Percentiles rank a stretch among this genome's conserved stretches.
Evolutionary conservation across 53 echinoderm and acorn worm genomes (phyloP).

Genomic region (Stichopus horrens): DNA sequence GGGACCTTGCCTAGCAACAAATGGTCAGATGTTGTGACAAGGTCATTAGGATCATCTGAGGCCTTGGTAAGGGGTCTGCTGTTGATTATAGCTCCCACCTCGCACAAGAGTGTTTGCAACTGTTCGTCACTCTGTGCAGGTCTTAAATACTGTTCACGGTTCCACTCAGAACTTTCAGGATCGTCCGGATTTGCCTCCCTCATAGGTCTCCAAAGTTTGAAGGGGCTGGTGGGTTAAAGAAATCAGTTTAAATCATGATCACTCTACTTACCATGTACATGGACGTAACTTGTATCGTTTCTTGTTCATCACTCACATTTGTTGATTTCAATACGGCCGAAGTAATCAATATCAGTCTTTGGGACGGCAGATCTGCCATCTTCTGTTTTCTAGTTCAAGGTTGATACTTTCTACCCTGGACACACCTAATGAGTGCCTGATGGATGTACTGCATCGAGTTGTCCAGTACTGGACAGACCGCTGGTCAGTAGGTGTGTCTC

Average conservation of each 20-base stretch:
- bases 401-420: too few species aligned
- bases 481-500: too few species aligned
- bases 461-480: too few species aligned
- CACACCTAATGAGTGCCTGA: too few species aligned
- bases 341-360: too few species aligned
- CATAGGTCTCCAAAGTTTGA: constrained; percentile 62
- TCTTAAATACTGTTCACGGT: constrained; percentile 19
- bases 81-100: constrained; percentile 66
- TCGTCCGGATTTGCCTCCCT: constrained; percentile 64
- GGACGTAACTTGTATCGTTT: too few species aligned
- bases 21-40: constrained; percentile 50
- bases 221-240: constrained; percentile 65
- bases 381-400: too few species aligned
- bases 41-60: constrained; percentile 58
- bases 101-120: constrained; percentile 62
- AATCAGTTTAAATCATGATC: constrained; percentile 43
- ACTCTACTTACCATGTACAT: too few species aligned
- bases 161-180: constrained; percentile 55
- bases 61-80: constrained; percentile 54
- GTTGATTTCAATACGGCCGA: too few species aligned
- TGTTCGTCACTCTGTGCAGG: constrained; percentile 57
- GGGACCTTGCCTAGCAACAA: constrained; percentile 57
- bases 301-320: too few species aligned
- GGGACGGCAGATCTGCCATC: too few species aligned
- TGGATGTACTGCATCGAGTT: too few species aligned